Evolutionary conservation across 2,888 invertebrate species (phyloP).

Genomic region (Therioaphis trifolii): DNA sequence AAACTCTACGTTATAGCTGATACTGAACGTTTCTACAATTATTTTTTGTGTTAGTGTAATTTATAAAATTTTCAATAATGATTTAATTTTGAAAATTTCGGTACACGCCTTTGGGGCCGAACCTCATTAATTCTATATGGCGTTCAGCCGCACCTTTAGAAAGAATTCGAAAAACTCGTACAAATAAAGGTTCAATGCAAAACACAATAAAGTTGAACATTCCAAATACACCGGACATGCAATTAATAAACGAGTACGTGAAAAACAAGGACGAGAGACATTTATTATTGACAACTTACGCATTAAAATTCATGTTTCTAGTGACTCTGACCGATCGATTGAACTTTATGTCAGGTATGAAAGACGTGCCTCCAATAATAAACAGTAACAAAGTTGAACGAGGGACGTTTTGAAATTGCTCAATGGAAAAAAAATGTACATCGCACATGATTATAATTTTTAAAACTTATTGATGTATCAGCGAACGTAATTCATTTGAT

Average conservation of each 20-base stretch:
- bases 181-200: neutral
- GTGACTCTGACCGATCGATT: neutral
- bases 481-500: too few species aligned
- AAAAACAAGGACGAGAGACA: neutral
- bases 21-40: too few species aligned
- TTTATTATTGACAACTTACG: neutral
- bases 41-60: too few species aligned
- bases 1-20: neutral
- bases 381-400: neutral
- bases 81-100: neutral
- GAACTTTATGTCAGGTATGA: too few species aligned
- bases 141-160: neutral
- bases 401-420: neutral
- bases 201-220: constrained; percentile 9
- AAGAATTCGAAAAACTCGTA: constrained; percentile 34
- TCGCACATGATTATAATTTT: neutral
- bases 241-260: constrained; percentile 17
- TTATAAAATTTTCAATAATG: neutral
- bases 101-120: neutral
- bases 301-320: constrained; percentile 14
- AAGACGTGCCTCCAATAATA: too few species aligned
- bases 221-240: constrained; percentile 8
- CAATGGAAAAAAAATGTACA: neutral
- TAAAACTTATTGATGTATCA: neutral
- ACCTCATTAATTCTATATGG: neutral